Base-by-base conservation (phyloP, 1,140 invertebrate species). In the Drosophila varians region DNA sequence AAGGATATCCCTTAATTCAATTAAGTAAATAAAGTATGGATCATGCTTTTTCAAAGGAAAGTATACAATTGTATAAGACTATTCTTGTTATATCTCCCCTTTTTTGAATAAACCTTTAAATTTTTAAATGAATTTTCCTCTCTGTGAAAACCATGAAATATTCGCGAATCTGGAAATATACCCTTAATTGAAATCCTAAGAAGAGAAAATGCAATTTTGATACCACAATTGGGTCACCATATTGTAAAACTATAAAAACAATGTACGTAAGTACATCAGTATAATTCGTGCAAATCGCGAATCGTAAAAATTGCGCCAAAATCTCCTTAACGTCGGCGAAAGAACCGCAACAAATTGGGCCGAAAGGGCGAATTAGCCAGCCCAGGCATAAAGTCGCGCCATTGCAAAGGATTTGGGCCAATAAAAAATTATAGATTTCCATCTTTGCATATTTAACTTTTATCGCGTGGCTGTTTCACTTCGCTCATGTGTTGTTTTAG, bases 391-490 rank as follows among this genome's bases (percentile, higher is more conserved):
- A 78, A 78, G 77, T 68, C 60, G 56, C 60, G 56, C 38, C 62
- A 74, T 71, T 82, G 78, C 74, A 76, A 55, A 53, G 62, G 19
- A 34, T 66, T n/a, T 64, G 51, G 61, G 57, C 76, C 45, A 79
- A 86, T 86, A 86, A 86, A 86, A 86, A 87, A 86, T 86, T 86
- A 86, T 86, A 86, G 82, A 87, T 82, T 87, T 86, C 68, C 80
- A 84, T 87, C 64, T 82, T 87, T 86, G 82, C 82, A 86, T 86
- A 87, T 86, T 86, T 86, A 86, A 86, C 73, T 86, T 86, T 86
- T 87, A 87, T 80, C 73, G 79, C 61, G 40, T 45, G 54, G 62
- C 62, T 12, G 60, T 66, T 66, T 61, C 49, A 61, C 46, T 64
- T 23, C 9, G 43, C 72, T 72, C 82, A 80, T 86, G 82, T 84